Evolutionary conservation across 2,113 vertebrate genomes (phyloP), one percentile per base, ranked within the genome.

Genomic region (Chinchilla lanigera): DNA sequence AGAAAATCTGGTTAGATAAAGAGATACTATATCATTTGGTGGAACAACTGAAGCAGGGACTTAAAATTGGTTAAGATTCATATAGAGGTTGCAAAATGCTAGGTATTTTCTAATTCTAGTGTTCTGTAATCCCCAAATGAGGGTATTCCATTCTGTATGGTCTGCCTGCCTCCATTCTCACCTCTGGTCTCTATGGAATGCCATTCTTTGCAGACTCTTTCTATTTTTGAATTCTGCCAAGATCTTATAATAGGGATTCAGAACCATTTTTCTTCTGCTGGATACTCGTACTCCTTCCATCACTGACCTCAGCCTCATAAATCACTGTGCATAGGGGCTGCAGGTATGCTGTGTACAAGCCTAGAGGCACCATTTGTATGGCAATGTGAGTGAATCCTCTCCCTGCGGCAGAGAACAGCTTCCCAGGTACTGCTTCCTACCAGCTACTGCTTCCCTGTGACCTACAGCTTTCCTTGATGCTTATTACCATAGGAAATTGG

Each of bases 1-100:
- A n/a, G 54, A 84, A 73, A 13, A 10, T 65, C 81, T 69, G 44
- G 65, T 60, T 86, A 56, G 82, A 60, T 82, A 17, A 93, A 92
- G 54, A 88, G 22, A 44, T 44, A 11, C 17, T 89, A 3, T 50
- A 33, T 77, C 65, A n/a, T 56, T 90, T 24, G 44, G 19, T 65
- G 20, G 63, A 33, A 82, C 4, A 71, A 28, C 3, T 50, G n/a
- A 65, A 78, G 61, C 35, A 77, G 69, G 12, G 92, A 65, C 56
- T 87, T 86, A 52, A 47, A 65, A n/a, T 56, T 83, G 44, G n/a
- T 11, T 63, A 60, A 6, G 65, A 67, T 77, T 86, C 58, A 33
- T n/a, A 44, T 10, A 47, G 12, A 22, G 12, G 1, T 35, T 80
- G 87, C 19, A 58, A 26, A 95, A 61, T 26, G 8, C 10, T 41